Conservation (phyloP, 2,888 invertebrate genomes). For the Salpingus planirostris region DNA sequence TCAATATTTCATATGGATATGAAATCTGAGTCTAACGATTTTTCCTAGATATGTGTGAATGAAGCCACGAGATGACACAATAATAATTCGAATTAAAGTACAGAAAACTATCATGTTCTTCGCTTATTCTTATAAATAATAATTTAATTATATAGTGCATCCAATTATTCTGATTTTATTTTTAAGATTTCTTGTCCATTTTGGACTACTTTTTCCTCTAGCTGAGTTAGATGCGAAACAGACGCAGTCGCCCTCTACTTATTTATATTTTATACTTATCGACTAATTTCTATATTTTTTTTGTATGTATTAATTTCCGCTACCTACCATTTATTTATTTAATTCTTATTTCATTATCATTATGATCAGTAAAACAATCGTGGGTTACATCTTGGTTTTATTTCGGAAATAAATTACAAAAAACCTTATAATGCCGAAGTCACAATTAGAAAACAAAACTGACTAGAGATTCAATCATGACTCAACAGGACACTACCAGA, state of each 20-base stretch:
- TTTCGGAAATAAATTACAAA: slow-evolving; percentile 34
- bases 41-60: slow-evolving; percentile 1
- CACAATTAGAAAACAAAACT: slow-evolving; percentile 17
- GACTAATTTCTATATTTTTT: no score
- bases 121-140: no score
- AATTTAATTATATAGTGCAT: no score
- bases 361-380: slow-evolving; percentile 22
- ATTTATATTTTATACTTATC: no score
- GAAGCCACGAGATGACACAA: slow-evolving; percentile 18
- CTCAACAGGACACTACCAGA: slow-evolving; percentile 27
- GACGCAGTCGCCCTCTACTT: slow-evolving; percentile 21
- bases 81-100: no score
- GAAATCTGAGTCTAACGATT: not conserved
- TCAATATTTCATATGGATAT: not conserved
- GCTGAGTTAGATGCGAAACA: slow-evolving; percentile 34
- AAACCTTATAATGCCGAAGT: slow-evolving; percentile 21
- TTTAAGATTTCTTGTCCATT: slow-evolving; percentile 42
- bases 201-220: slow-evolving; percentile 44
- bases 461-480: slow-evolving; percentile 17
- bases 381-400: slow-evolving; percentile 30
- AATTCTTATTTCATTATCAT: slow-evolving; percentile 15
- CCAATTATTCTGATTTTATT: no score
- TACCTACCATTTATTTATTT: no score
- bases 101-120: no score
- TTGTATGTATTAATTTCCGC: slow-evolving; percentile 17